These are phyloP conservation scores for Sinocyclocheilus maitianheensis DNA, from an alignment of 2,113 vertebrate genomes.

Conservation along the genomic window DNA sequence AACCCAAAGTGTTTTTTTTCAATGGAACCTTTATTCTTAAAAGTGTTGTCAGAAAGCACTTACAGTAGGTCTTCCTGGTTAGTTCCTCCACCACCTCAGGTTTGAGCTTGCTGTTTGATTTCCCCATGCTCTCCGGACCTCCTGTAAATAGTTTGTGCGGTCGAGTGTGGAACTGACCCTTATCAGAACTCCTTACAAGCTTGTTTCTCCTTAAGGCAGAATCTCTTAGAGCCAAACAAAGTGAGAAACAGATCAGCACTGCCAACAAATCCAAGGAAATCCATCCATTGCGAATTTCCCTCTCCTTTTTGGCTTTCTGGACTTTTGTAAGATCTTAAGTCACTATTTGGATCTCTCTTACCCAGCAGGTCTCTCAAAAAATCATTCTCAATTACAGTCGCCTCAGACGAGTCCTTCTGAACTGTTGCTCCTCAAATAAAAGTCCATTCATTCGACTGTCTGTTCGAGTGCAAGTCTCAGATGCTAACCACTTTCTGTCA, in stretches of 20 bases:
- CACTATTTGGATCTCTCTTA: background rate
- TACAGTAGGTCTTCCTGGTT: conserved; percentile 86
- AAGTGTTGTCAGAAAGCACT: conserved; percentile 61
- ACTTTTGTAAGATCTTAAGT: background rate
- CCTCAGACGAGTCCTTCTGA: conserved; percentile 10
- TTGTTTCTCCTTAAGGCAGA: background rate
- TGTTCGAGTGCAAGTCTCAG: background rate
- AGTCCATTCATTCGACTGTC: background rate
- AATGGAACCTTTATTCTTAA: background rate
- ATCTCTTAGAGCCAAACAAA: background rate
- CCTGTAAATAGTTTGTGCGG: background rate
- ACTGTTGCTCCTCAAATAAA: background rate
- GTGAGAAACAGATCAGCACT: conserved; percentile 8
- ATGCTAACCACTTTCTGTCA: background rate
- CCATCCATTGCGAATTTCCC: background rate
- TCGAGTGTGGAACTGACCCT: conserved; percentile 1
- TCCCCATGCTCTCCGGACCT: conserved; percentile 75
- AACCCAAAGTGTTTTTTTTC: background rate
- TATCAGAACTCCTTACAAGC: background rate
- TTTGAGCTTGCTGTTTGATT: conserved; percentile 87
- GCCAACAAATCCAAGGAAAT: background rate
- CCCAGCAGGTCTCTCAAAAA: background rate
- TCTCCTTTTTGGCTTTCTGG: background rate
- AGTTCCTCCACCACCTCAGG: conserved; percentile 87
- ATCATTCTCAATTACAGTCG: background rate